Evolutionary conservation across 2,888 invertebrate species (phyloP), one percentile per base, ranked within the genome.

Genomic region (Metacarcinus magister): DNA sequence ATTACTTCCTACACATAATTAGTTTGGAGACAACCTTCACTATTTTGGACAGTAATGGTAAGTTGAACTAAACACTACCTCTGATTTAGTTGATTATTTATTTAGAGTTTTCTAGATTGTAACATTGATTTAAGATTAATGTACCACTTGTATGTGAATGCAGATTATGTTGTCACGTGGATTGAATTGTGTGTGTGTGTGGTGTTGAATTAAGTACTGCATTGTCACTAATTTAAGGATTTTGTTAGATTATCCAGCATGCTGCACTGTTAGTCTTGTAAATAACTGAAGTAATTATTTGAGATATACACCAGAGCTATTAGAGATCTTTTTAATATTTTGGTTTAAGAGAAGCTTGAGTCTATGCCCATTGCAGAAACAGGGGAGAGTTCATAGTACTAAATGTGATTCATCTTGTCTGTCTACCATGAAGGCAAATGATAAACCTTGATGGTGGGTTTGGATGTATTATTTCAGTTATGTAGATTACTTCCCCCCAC

Each of bases 291-390:
- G 39, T 39, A 87, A 32, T 28, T 16, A 87, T 87, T 87, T 32
- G 39, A 19, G 39, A 44, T 44, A 89, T 89, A 89, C 94, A 95
- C 87, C 19, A 39, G 39, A 39, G 87, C 13, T 87, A 87, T 32
- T 87, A 87, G 87, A 39, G 10, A 39, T 32, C 39, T 39, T 23
- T 67, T 16, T 16, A 87, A 87, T 39, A 82, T 28, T 54, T 89
- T 60, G 43, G 39, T 89, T n/a, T 44, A 43, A 60, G 75, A 91
- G 91, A 92, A 90, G 96, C 96, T 96, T 94, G 96, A 96, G 96
- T 96, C 94, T 96, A 96, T 94, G 96, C 94, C 96, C 87, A 48
- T 95, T 54, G 54, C 92, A 44, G 44, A 43, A 82, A 91, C 28
- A 60, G 75, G 87, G 92, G 92, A 19, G 92, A 48, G 48, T 32